phyloP scores from a whole-genome alignment of 2,113 vertebrate species.

The Sisor rabdophorus region DNA sequence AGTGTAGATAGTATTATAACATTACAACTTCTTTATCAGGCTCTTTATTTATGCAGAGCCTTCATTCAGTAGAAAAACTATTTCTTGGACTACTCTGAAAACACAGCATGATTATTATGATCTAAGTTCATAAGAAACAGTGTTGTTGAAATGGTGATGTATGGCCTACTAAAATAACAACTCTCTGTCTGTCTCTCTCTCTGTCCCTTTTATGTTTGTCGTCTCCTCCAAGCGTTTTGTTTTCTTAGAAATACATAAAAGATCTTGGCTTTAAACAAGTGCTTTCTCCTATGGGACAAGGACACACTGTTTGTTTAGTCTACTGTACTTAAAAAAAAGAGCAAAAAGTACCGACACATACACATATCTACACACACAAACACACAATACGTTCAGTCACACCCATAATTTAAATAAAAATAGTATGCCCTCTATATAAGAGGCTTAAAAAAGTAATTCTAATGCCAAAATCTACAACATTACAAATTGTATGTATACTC shows the following conservation, averaged over 20 bases:
- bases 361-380: slow-evolving; percentile 11
- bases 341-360: slow-evolving; percentile 16
- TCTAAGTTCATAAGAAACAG: slow-evolving; percentile 17
- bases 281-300: slow-evolving; percentile 44
- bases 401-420: slow-evolving; percentile 15
- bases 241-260: slow-evolving; percentile 50
- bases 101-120: slow-evolving; percentile 15
- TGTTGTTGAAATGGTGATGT: slow-evolving; percentile 3
- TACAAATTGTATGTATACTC: neutral
- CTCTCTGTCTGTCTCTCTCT: neutral
- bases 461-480: too few species aligned
- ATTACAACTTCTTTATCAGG: slow-evolving; percentile 16
- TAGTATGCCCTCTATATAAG: too few species aligned
- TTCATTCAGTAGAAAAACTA: neutral
- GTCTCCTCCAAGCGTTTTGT: slow-evolving; percentile 34
- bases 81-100: slow-evolving; percentile 23
- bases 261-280: slow-evolving; percentile 36
- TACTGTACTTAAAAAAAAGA: slow-evolving; percentile 38
- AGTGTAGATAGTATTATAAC: slow-evolving; percentile 28
- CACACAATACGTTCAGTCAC: slow-evolving; percentile 21
- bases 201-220: slow-evolving; percentile 16
- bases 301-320: slow-evolving; percentile 55
- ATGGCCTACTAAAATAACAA: slow-evolving; percentile 30
- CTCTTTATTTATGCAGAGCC: neutral
- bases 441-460: too few species aligned